These are phyloP conservation scores for Cancer borealis DNA, from an alignment of 2,888 invertebrate species.

Conservation along the genomic window DNA sequence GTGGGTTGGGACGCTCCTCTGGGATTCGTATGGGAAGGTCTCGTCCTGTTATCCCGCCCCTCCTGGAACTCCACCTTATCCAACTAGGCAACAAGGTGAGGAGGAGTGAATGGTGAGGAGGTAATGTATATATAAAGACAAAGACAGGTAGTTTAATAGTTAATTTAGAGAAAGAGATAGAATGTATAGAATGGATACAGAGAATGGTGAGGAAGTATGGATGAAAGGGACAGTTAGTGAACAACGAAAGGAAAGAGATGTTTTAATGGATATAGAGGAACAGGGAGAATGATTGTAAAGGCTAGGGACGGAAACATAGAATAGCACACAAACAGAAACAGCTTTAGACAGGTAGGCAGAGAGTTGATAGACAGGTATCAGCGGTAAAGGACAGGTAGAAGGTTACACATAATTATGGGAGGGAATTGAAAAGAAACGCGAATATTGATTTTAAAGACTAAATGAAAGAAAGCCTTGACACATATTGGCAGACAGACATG, in stretches of 20 bases:
- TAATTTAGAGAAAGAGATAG: too few relatives aligned
- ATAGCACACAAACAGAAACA: background rate
- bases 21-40: slow-evolving; percentile 49
- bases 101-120: too few relatives aligned
- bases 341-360: background rate
- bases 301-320: background rate
- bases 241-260: background rate
- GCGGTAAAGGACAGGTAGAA: background rate
- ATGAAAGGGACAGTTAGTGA: background rate
- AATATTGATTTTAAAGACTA: background rate
- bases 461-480: background rate
- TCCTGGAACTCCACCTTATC: slow-evolving; percentile 66
- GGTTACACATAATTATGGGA: background rate
- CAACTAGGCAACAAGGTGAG: slow-evolving; percentile 68
- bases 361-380: background rate
- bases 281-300: background rate
- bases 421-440: background rate
- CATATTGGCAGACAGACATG: slow-evolving; percentile 2
- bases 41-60: slow-evolving; percentile 65
- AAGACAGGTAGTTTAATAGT: too few relatives aligned
- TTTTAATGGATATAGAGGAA: background rate
- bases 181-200: background rate
- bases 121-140: too few relatives aligned
- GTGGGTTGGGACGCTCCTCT: background rate
- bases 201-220: too few relatives aligned